Conservation (phyloP, 1,140 invertebrate species). For the Drosophila varians region DNA sequence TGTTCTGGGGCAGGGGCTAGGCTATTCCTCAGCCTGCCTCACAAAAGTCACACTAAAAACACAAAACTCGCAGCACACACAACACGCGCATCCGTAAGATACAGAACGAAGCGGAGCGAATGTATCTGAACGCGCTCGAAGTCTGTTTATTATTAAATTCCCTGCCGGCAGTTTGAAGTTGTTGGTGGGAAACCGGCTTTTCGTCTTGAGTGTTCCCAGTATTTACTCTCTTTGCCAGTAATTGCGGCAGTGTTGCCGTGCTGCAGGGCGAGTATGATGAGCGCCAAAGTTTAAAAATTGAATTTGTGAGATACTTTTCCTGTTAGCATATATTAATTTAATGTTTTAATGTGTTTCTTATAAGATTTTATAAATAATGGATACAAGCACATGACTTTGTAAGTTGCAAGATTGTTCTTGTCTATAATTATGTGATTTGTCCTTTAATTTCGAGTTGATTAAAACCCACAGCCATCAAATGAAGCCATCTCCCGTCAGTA, state of each 20-base stretch:
- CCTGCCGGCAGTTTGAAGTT: conserved; percentile 56
- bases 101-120: conserved; percentile 14
- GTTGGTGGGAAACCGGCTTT: conserved; percentile 67
- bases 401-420: too few relatives aligned
- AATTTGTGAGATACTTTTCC: too few relatives aligned
- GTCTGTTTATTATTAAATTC: conserved; percentile 72
- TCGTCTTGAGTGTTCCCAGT: background rate
- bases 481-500: conserved; percentile 56
- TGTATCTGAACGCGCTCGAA: conserved; percentile 60
- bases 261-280: background rate
- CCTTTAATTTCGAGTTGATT: background rate
- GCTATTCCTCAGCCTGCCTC: background rate
- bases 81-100: conserved; percentile 5
- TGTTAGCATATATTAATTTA: too few relatives aligned
- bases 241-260: conserved; percentile 46
- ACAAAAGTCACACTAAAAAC: background rate
- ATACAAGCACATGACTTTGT: too few relatives aligned
- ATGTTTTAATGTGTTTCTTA: too few relatives aligned
- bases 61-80: conserved; percentile 11
- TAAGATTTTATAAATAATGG: too few relatives aligned
- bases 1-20: conserved; percentile 2
- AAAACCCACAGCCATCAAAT: conserved; percentile 13
- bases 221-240: background rate
- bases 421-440: background rate
- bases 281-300: conserved; percentile 36